Percentiles rank a stretch among this genome's conserved stretches.
Conservation (phyloP, 2,113 vertebrate genomes). For the Bufo bufo region DNA sequence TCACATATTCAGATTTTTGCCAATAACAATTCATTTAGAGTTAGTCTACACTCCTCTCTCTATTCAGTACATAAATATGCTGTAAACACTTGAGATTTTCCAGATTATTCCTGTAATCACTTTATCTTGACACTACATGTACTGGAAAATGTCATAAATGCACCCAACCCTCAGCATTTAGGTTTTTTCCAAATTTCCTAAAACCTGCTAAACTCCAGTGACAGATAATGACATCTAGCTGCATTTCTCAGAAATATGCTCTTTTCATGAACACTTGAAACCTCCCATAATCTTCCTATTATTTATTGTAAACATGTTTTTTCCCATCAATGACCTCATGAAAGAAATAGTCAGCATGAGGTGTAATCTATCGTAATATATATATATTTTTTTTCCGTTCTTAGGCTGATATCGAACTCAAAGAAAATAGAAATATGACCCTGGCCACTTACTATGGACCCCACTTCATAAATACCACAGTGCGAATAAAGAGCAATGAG, state of each 20-base stretch:
- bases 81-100: not conserved
- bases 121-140: not conserved
- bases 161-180: not conserved
- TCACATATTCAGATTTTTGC: not conserved
- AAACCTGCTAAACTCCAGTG: not conserved
- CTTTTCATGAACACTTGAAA: not conserved
- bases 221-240: not conserved
- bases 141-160: not conserved
- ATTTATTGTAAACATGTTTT: not conserved
- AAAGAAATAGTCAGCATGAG: not conserved
- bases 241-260: not conserved
- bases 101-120: not conserved
- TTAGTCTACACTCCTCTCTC: not conserved
- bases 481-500: slow-evolving; percentile 66
- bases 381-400: not conserved
- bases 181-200: slow-evolving; percentile 19
- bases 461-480: slow-evolving; percentile 60
- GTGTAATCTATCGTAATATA: not conserved
- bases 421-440: slow-evolving; percentile 63
- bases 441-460: slow-evolving; percentile 67
- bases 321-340: not conserved
- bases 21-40: not conserved
- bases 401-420: slow-evolving; percentile 68
- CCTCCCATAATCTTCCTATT: not conserved
- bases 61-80: not conserved